These are phyloP conservation scores for Lingula anatina DNA, from an alignment of 2,888 invertebrate genomes.

Conservation along the genomic window DNA sequence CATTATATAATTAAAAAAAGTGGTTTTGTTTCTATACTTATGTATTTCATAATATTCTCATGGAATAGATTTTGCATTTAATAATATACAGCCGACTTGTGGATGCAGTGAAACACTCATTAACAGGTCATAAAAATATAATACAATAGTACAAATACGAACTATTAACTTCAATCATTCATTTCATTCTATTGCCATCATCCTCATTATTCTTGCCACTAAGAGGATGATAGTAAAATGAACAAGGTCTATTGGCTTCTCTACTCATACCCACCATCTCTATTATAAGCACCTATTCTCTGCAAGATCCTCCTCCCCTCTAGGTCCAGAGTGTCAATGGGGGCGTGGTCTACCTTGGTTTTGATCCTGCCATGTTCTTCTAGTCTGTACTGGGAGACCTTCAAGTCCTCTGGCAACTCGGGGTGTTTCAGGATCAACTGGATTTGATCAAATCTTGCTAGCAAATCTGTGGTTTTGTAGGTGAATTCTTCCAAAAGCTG, in stretches of 20 bases:
- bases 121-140: too few relatives aligned
- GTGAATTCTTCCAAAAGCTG: slow-evolving; percentile 88
- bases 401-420: slow-evolving; percentile 92
- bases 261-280: slow-evolving; percentile 31
- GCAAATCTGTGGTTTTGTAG: slow-evolving; percentile 90
- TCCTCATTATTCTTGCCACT: background rate
- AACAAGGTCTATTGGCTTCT: slow-evolving; percentile 14
- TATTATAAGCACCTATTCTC: slow-evolving; percentile 53
- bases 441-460: slow-evolving; percentile 86
- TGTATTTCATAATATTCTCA: too few relatives aligned
- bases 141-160: too few relatives aligned
- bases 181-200: background rate
- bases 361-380: slow-evolving; percentile 86
- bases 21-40: too few relatives aligned
- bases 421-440: slow-evolving; percentile 88
- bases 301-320: slow-evolving; percentile 69
- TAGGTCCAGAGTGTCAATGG: slow-evolving; percentile 87
- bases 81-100: too few relatives aligned
- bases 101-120: too few relatives aligned
- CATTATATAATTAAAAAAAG: too few relatives aligned
- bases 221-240: background rate
- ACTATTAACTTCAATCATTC: background rate
- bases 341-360: slow-evolving; percentile 86
- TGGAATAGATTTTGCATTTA: too few relatives aligned
- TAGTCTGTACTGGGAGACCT: slow-evolving; percentile 82